Percentiles rank a stretch among this genome's conserved stretches.
Conservation (phyloP, 2,888 invertebrate genomes). For the Reticulitermes lucifugus region DNA sequence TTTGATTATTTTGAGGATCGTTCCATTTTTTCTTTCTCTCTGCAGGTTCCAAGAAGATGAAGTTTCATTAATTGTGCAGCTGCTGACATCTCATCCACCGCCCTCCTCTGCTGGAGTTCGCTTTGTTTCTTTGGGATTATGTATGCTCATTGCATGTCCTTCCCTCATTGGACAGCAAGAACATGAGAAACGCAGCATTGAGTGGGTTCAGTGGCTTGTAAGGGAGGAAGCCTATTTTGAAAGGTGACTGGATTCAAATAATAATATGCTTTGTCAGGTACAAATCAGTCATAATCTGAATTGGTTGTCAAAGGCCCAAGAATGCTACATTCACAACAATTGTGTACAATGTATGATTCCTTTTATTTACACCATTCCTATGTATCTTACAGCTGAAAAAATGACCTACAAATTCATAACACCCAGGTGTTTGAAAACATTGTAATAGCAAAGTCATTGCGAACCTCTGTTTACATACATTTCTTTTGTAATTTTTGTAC, state of each 20-base stretch:
- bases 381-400: too few relatives aligned
- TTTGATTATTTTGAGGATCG: too few relatives aligned
- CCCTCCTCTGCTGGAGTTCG: conserved; percentile 90
- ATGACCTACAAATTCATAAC: too few relatives aligned
- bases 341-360: too few relatives aligned
- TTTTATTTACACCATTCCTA: too few relatives aligned
- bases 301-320: neutral
- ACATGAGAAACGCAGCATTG: conserved; percentile 87
- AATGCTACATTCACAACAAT: too few relatives aligned
- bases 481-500: too few relatives aligned
- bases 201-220: conserved; percentile 95
- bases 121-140: conserved; percentile 92
- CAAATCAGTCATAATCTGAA: neutral
- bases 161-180: conserved; percentile 81
- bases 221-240: conserved; percentile 91
- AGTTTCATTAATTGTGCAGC: conserved; percentile 81
- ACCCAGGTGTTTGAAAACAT: too few relatives aligned
- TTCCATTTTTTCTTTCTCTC: neutral
- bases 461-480: too few relatives aligned
- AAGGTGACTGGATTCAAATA: conserved; percentile 64
- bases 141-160: conserved; percentile 95
- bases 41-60: conserved; percentile 92
- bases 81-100: conserved; percentile 89
- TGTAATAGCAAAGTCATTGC: too few relatives aligned
- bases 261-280: neutral